These are phyloP conservation scores for Oryzias javanicus DNA, from an alignment of 2,113 vertebrate genomes.

Conservation along the genomic window DNA sequence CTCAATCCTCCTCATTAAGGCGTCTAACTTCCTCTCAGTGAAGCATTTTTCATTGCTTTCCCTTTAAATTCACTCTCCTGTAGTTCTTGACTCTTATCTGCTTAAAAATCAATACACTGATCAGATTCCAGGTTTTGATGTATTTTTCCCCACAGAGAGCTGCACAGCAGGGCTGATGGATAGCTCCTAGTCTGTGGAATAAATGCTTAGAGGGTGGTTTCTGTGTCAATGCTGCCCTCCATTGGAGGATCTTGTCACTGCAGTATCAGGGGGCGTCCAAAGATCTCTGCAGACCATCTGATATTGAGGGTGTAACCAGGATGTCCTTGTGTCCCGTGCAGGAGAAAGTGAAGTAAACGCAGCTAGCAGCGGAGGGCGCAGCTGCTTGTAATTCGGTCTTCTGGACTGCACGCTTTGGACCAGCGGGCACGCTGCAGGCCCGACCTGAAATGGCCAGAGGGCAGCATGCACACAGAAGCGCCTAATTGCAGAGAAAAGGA, in stretches of 20 bases:
- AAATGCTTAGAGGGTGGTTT: neutral
- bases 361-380: constrained; percentile 16
- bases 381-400: constrained; percentile 42
- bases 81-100: constrained; percentile 5
- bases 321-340: constrained; percentile 44
- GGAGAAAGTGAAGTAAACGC: constrained; percentile 44
- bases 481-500: constrained; percentile 38
- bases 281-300: constrained; percentile 11
- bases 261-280: constrained; percentile 6
- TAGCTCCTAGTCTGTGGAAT: constrained; percentile 14
- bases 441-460: constrained; percentile 44
- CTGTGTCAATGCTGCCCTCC: constrained; percentile 65
- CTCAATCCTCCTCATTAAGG: neutral
- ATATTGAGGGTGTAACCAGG: constrained; percentile 43
- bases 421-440: constrained; percentile 24
- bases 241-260: constrained; percentile 17
- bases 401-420: constrained; percentile 31
- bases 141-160: constrained; percentile 29
- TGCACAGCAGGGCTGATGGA: constrained; percentile 22
- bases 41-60: constrained; percentile 28
- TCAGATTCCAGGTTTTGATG: constrained; percentile 39
- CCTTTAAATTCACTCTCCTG: constrained; percentile 12
- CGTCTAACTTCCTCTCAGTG: constrained; percentile 1
- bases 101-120: constrained; percentile 49
- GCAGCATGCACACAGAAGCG: constrained; percentile 22